These are phyloP conservation scores for Pangasianodon hypophthalmus DNA, from an alignment of 2,113 vertebrate genomes.

Conservation along the genomic window DNA sequence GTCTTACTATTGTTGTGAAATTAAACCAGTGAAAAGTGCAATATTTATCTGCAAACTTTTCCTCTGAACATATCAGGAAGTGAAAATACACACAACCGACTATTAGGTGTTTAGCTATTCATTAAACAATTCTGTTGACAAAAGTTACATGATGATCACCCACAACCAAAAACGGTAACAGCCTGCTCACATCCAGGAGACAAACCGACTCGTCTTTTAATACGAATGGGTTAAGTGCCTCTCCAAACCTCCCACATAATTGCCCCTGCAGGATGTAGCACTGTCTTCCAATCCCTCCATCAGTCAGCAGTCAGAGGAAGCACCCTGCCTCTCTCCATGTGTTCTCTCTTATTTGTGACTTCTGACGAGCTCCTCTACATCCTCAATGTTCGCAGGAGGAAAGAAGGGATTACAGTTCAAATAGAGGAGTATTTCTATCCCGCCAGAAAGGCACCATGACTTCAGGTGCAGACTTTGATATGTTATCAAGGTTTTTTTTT, in stretches of 20 bases:
- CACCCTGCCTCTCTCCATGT: neutral
- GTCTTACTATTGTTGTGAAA: neutral
- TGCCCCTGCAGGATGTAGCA: constrained; percentile 10
- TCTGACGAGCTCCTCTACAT: neutral
- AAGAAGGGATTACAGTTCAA: constrained; percentile 25
- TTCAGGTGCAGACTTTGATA: neutral
- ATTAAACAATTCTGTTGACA: neutral
- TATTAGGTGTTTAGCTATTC: neutral
- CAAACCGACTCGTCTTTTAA: neutral
- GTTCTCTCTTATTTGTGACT: constrained; percentile 6
- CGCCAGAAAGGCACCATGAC: neutral
- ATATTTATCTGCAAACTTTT: neutral
- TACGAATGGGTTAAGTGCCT: neutral
- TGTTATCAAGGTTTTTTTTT: neutral
- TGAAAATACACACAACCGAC: neutral
- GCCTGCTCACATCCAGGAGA: neutral
- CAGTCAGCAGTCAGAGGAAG: neutral
- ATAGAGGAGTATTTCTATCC: neutral
- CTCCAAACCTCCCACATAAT: neutral
- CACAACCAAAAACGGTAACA: neutral
- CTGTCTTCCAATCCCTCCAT: neutral
- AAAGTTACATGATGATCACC: neutral
- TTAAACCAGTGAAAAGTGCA: neutral
- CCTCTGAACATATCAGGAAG: neutral
- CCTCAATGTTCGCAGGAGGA: neutral